phyloP scores from a whole-genome alignment of 2,797 vertebrate species.

The Anguilla pacifica region DNA sequence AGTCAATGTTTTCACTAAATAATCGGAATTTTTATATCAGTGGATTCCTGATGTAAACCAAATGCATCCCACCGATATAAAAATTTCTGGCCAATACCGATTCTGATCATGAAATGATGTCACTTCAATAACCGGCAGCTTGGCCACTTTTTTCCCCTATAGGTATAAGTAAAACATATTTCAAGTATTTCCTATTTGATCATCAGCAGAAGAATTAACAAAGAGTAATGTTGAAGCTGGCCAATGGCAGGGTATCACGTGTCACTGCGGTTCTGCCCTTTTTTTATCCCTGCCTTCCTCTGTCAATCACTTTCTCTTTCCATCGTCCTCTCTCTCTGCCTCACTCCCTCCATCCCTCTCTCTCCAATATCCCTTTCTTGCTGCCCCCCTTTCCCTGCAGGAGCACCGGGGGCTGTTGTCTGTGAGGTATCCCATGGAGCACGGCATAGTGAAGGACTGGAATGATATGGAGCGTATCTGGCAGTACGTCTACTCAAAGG shows the following conservation, averaged over 20 bases:
- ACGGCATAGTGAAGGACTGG: constrained; percentile 88
- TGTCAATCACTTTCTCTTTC: not conserved
- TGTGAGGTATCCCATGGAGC: constrained; percentile 89
- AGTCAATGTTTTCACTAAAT: too few species aligned
- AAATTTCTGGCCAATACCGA: too few species aligned
- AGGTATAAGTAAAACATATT: too few species aligned
- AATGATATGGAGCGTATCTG: constrained; percentile 94
- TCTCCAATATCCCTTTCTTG: not conserved
- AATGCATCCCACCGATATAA: too few species aligned
- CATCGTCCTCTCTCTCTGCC: not conserved
- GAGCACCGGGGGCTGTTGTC: constrained; percentile 85
- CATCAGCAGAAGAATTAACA: too few species aligned
- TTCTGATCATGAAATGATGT: too few species aligned
- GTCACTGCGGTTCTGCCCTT: not conserved
- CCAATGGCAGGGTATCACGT: not conserved
- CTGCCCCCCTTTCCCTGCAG: constrained; percentile 53
- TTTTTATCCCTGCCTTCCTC: not conserved
- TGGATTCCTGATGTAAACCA: too few species aligned
- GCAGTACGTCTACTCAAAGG: constrained; percentile 92
- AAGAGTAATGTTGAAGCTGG: too few species aligned
- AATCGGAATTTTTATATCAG: too few species aligned
- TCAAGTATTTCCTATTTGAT: too few species aligned
- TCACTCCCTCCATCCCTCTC: not conserved
- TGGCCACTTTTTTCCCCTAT: too few species aligned
- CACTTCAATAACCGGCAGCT: too few species aligned